Evolutionary conservation across 1,140 invertebrate genomes (phyloP), one percentile per base, ranked within the genome.

Genomic region (Drosophila quadrilineata): DNA sequence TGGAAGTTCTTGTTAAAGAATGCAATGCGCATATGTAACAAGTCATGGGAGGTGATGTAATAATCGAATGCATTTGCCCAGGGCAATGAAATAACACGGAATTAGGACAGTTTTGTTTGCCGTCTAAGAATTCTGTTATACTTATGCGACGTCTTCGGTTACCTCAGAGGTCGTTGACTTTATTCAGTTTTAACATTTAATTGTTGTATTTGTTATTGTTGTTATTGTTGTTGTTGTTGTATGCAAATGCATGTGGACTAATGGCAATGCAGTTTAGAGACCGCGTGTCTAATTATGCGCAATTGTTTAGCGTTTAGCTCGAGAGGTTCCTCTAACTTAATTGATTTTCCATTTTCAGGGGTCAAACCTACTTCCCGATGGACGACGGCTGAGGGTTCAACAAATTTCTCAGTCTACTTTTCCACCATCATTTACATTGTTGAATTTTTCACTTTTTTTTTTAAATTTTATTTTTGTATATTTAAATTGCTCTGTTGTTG

Each of bases 301-400:
- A 84, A 85, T 84, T 85, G 79, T 79, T 84, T 84, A 82, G 77
- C 69, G 69, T 69, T 80, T 75, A 82, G 71, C 76, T 82, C 40
- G 22, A 48, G 74, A 69, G 71, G 63, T 84, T 84, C 63, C 71
- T 17, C 58, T 50, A 64, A 75, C 74, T 75, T 85, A 85, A 85
- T 85, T 85, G 79, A 85, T 85, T 85, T 85, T 43, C 79, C n/a
- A n/a, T n/a, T n/a, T n/a, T n/a, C n/a, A n/a, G 31, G 31, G 50
- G 36, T 38, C 49, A 41, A 6, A 29, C 52, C 41, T 19, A 29
- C 36, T 21, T 40, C 36, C n/a, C n/a, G n/a, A n/a, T n/a, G n/a
- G n/a, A n/a, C n/a, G n/a, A n/a, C n/a, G n/a, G n/a, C n/a, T n/a
- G n/a, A n/a, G n/a, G n/a, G n/a, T n/a, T n/a, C n/a, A n/a, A n/a